Percentiles rank a stretch among this genome's conserved stretches.
These are phyloP conservation scores for Rhyacichthys aspro DNA, from an alignment of 2,797 vertebrate species.

Conservation along the genomic window DNA sequence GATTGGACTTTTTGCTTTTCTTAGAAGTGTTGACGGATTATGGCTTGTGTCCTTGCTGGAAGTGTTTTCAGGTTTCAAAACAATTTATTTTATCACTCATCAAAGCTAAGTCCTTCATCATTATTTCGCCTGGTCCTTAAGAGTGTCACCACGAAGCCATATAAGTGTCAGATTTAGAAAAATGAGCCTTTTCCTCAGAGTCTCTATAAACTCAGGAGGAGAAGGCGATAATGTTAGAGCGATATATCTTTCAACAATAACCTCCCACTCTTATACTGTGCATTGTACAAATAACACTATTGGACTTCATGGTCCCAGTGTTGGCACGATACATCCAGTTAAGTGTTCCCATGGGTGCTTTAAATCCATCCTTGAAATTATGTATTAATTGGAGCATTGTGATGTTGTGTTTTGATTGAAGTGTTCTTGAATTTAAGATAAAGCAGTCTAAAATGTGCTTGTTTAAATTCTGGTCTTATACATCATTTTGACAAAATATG, in stretches of 20 bases:
- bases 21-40: conserved; percentile 16
- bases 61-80: background rate
- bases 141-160: conserved; percentile 6
- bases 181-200: background rate
- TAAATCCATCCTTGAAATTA: background rate
- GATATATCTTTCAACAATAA: conserved; percentile 23
- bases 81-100: background rate
- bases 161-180: conserved; percentile 2
- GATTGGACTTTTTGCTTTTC: background rate
- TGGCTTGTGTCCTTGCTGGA: conserved; percentile 17
- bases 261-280: conserved; percentile 15
- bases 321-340: conserved; percentile 21
- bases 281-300: conserved; percentile 42
- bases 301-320: conserved; percentile 17
- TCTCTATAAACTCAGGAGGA: conserved; percentile 5
- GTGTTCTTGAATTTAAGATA: no score
- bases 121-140: conserved; percentile 6
- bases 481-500: no score
- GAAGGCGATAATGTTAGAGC: background rate
- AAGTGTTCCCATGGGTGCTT: background rate
- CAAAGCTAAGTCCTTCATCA: conserved; percentile 20
- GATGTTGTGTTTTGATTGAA: background rate
- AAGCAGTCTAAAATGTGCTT: no score
- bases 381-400: background rate
- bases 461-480: no score